Evolutionary conservation across 2,797 vertebrate species (phyloP).

Genomic region (Avahi laniger): DNA sequence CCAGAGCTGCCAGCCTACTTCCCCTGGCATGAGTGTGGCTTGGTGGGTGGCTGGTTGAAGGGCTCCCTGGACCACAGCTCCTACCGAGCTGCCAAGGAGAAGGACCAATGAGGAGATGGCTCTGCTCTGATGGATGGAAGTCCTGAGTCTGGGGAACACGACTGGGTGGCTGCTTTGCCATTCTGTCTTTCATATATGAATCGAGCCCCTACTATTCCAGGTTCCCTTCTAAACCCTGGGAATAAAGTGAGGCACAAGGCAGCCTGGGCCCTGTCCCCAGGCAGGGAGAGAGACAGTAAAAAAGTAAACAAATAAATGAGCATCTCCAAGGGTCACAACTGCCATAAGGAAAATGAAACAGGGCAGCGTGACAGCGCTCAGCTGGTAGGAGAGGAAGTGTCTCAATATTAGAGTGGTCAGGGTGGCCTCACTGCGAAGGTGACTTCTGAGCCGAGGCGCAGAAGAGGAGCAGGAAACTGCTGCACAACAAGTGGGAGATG

Average conservation of each 20-base stretch:
- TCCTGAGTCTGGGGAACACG: background rate
- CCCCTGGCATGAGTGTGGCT: background rate
- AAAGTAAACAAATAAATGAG: background rate
- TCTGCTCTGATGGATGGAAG: background rate
- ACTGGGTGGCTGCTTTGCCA: rapidly evolving
- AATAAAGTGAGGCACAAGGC: background rate
- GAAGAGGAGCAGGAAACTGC: background rate
- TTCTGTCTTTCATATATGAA: background rate
- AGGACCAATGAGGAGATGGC: background rate
- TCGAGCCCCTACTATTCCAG: background rate
- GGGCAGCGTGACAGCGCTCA: background rate
- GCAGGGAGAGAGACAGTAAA: background rate
- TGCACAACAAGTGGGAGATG: background rate
- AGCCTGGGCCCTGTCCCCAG: background rate
- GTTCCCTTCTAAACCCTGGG: background rate
- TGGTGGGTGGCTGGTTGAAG: background rate
- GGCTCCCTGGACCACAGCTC: background rate
- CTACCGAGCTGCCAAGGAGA: background rate
- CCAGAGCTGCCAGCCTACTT: background rate
- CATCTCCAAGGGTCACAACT: background rate
- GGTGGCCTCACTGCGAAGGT: background rate
- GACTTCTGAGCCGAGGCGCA: background rate
- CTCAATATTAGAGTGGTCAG: background rate
- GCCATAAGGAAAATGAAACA: background rate
- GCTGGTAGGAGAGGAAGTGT: background rate